phyloP scores from a whole-genome alignment of 2,888 invertebrate genomes.

The Drosophila paramelanica region DNA sequence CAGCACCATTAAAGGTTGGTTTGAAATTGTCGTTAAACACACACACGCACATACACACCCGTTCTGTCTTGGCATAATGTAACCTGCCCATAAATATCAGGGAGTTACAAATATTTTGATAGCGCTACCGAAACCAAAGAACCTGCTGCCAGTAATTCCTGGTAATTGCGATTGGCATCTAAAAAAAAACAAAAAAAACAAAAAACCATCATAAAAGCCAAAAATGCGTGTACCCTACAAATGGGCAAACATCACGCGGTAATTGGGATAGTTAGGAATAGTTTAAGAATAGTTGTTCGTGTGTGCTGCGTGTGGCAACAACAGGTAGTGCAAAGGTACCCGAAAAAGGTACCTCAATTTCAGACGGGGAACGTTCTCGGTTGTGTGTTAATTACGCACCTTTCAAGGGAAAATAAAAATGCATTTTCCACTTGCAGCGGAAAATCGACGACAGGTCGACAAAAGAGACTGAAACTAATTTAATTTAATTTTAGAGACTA shows the following conservation, averaged over 20 bases:
- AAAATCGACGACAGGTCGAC: constrained; percentile 63
- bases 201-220: constrained; percentile 43
- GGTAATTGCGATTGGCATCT: constrained; percentile 63
- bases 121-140: constrained; percentile 45
- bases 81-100: constrained; percentile 64
- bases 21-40: constrained; percentile 70
- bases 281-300: not conserved
- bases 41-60: constrained; percentile 19
- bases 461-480: constrained; percentile 58
- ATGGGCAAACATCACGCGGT: constrained; percentile 26
- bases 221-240: constrained; percentile 24
- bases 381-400: constrained; percentile 57
- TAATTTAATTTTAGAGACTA: no score
- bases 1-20: constrained; percentile 60
- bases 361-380: constrained; percentile 3
- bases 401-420: constrained; percentile 18
- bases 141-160: constrained; percentile 46
- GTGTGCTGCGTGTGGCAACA: constrained; percentile 49
- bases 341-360: constrained; percentile 36
- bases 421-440: constrained; percentile 49
- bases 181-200: no score
- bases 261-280: constrained; percentile 55
- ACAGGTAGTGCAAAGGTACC: constrained; percentile 21
- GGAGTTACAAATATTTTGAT: constrained; percentile 74
- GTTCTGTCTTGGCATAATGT: constrained; percentile 43